A percentile compares a stretch with the other conserved stretches of the same genome.
These are phyloP conservation scores for Tyto alba DNA, from an alignment of 2,113 vertebrate species.

Conservation along the genomic window DNA sequence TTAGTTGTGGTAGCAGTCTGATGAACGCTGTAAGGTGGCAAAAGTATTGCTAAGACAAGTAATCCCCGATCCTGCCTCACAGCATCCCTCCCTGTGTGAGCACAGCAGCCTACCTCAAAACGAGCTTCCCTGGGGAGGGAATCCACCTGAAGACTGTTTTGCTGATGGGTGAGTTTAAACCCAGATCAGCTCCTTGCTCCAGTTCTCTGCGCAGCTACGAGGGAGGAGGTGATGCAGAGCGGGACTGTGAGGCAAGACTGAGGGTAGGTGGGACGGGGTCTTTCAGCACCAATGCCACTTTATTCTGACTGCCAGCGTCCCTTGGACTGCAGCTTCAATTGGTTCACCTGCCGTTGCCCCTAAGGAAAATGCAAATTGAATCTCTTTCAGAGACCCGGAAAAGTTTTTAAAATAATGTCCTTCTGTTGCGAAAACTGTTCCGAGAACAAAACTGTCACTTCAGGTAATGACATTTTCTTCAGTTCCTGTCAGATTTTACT, in stretches of 20 bases:
- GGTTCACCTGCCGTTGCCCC: background rate
- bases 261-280: background rate
- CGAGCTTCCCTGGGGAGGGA: background rate
- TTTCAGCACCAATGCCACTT: background rate
- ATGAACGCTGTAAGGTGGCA: background rate
- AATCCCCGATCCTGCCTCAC: background rate
- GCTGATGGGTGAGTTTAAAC: background rate
- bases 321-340: background rate
- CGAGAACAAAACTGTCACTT: background rate
- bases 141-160: background rate
- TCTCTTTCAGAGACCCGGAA: background rate
- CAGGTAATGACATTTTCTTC: background rate
- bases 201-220: background rate
- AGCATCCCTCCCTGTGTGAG: background rate
- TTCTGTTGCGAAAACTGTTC: background rate
- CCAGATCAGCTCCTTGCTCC: background rate
- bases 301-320: background rate
- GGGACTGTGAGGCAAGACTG: accelerated
- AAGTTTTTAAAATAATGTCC: accelerated
- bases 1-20: background rate
- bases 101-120: background rate
- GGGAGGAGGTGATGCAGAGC: background rate
- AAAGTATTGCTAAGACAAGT: background rate
- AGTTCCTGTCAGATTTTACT: background rate
- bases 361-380: background rate